Evolutionary conservation across 2,888 invertebrate species (phyloP).

Genomic region (Apocheima hispidaria): DNA sequence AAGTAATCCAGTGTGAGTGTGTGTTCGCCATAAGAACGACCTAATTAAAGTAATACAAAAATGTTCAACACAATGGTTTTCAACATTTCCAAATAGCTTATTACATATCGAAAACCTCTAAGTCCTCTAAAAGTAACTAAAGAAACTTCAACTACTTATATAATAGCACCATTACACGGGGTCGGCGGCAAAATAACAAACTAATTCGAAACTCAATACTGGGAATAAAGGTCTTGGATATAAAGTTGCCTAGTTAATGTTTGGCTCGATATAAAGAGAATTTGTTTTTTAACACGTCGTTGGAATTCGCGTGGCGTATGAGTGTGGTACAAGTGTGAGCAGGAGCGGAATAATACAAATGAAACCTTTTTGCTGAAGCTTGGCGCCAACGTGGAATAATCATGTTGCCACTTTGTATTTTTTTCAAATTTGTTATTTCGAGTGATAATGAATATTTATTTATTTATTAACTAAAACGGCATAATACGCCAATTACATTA

Average conservation of each 20-base stretch:
- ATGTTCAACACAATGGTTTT: background rate
- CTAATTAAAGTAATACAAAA: background rate
- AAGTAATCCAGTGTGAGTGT: too few species aligned
- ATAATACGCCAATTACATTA: too few species aligned
- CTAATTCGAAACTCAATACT: conserved; percentile 52
- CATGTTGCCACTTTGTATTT: too few species aligned
- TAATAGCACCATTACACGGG: conserved; percentile 36
- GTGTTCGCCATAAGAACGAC: background rate
- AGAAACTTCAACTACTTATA: conserved; percentile 43
- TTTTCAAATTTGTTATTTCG: too few species aligned
- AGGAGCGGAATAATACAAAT: conserved; percentile 15
- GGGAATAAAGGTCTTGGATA: conserved; percentile 47
- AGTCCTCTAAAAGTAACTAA: conserved; percentile 27
- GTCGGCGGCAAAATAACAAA: conserved; percentile 47
- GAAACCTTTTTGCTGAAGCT: background rate
- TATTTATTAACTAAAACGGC: too few species aligned
- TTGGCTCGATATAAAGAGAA: conserved; percentile 61
- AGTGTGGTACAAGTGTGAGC: conserved; percentile 19
- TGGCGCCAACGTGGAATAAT: too few species aligned
- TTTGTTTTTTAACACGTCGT: conserved; percentile 66
- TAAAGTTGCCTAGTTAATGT: conserved; percentile 59
- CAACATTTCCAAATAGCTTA: conserved; percentile 1
- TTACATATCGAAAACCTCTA: conserved; percentile 8
- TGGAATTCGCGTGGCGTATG: conserved; percentile 63
- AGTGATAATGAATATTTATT: too few species aligned